Percentiles rank a stretch among this genome's conserved stretches.
Conservation (phyloP, 2,113 vertebrate genomes). For the human (Homo sapiens) region DNA sequence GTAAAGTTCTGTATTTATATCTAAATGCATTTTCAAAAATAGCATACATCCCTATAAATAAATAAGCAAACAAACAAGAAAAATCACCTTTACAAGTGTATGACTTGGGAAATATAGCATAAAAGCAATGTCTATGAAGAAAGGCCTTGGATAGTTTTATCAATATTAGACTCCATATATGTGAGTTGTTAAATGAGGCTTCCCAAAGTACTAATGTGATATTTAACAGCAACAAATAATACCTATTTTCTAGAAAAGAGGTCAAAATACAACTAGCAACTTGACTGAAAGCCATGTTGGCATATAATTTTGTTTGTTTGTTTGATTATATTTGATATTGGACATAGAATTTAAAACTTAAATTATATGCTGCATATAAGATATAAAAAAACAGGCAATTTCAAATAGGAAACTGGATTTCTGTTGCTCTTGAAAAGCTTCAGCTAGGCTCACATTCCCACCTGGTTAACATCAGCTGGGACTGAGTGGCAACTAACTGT, state of each 20-base stretch:
- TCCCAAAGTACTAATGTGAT: no score
- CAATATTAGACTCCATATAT: no score
- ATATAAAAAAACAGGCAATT: neutral
- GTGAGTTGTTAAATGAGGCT: neutral
- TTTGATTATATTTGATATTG: neutral
- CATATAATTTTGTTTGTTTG: neutral
- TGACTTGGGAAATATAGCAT: neutral
- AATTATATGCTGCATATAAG: neutral
- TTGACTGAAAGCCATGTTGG: neutral
- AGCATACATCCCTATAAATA: no score
- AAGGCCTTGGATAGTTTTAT: neutral
- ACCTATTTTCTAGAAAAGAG: neutral
- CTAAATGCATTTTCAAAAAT: neutral
- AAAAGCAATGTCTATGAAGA: no score
- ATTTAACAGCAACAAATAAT: neutral
- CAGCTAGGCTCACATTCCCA: neutral
- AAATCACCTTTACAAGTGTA: neutral
- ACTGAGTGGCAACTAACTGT: accelerated
- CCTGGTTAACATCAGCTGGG: neutral
- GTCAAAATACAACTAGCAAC: neutral
- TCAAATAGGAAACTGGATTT: neutral
- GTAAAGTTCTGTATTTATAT: neutral
- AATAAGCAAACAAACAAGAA: neutral
- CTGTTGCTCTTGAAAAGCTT: neutral
- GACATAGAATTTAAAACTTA: neutral